Conservation (phyloP, 2,113 vertebrate genomes). For the Elanus axillaris region DNA sequence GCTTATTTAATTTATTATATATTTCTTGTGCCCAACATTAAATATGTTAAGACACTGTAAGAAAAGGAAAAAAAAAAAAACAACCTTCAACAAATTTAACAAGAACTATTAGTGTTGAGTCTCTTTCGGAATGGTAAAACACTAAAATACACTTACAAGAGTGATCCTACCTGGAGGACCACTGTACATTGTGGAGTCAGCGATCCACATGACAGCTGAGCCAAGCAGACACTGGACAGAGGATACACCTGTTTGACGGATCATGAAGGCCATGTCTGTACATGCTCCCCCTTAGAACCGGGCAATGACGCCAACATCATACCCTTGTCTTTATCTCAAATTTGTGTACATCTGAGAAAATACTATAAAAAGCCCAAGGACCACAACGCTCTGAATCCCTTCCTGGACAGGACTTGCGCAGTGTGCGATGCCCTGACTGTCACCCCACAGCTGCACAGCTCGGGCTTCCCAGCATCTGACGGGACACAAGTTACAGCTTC, state of each 20-base stretch:
- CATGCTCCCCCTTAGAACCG: background rate
- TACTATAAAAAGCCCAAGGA: background rate
- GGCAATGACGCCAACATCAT: accelerated
- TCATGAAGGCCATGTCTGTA: background rate
- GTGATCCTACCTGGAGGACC: background rate
- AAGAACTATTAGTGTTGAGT: background rate
- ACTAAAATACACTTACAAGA: background rate
- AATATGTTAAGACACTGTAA: background rate
- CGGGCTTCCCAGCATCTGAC: background rate
- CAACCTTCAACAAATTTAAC: background rate
- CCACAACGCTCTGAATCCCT: background rate
- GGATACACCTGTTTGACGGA: background rate
- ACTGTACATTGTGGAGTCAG: background rate
- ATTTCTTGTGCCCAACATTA: background rate
- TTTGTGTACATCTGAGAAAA: background rate
- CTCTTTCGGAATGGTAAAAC: background rate
- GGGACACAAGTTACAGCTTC: background rate
- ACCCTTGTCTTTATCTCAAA: background rate
- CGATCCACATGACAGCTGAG: background rate
- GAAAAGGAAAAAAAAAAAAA: too few species aligned
- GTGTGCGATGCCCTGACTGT: background rate
- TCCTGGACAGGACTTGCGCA: background rate
- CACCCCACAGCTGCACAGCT: background rate
- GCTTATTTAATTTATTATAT: background rate
- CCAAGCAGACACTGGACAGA: accelerated